phyloP scores from a whole-genome alignment of 2,888 invertebrate species.

The Agriopis aurantiaria region DNA sequence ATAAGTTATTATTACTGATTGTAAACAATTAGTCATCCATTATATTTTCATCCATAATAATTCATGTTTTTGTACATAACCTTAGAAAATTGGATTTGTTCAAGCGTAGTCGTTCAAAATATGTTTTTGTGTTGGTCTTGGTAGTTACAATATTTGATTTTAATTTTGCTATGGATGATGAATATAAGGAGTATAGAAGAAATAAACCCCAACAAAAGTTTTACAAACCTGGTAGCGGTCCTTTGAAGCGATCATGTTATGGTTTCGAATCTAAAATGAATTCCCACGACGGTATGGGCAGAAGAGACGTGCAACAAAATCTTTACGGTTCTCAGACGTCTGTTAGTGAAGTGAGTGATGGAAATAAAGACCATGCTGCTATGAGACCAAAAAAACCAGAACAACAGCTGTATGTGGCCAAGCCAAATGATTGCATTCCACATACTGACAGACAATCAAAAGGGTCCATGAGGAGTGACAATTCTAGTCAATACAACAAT shows the following conservation, averaged over 20 bases:
- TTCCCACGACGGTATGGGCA: conserved; percentile 67
- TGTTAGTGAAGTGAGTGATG: conserved; percentile 66
- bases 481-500: conserved; percentile 77
- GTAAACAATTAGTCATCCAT: conserved; percentile 31
- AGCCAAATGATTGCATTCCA: conserved; percentile 67
- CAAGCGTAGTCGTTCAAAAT: conserved; percentile 41
- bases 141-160: conserved; percentile 59
- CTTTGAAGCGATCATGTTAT: conserved; percentile 89
- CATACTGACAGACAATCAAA: conserved; percentile 72
- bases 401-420: conserved; percentile 78
- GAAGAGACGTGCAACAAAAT: conserved; percentile 64
- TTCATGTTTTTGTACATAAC: conserved; percentile 40
- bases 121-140: conserved; percentile 57
- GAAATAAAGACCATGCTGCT: conserved; percentile 60
- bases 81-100: conserved; percentile 42
- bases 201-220: conserved; percentile 90
- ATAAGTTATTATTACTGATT: conserved; percentile 14
- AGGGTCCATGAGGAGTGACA: conserved; percentile 68
- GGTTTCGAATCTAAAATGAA: conserved; percentile 87
- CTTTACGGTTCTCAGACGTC: conserved; percentile 78
- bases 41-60: conserved; percentile 33
- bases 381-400: conserved; percentile 77
- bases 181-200: conserved; percentile 85
- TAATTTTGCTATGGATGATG: conserved; percentile 84
- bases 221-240: conserved; percentile 92